These are phyloP conservation scores for Morus bassanus DNA, from an alignment of 2,797 vertebrate species.

Conservation along the genomic window DNA sequence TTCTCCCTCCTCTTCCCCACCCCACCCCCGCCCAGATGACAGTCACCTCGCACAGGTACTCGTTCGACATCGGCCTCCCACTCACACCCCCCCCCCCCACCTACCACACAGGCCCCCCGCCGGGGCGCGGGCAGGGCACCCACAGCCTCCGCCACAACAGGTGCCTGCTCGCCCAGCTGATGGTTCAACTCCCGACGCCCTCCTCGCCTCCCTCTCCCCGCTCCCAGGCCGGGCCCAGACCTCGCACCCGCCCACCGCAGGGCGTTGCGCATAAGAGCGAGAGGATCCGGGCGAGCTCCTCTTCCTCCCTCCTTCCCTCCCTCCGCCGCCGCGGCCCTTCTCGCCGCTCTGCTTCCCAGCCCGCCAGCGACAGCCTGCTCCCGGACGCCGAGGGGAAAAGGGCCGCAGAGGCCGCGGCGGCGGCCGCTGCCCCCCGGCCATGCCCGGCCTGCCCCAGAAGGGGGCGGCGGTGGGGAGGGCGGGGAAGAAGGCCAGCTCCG, in stretches of 20 bases:
- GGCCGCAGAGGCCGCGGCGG: not conserved
- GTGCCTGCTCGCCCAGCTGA: slow-evolving; percentile 45
- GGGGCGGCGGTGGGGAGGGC: not conserved
- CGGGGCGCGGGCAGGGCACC: not conserved
- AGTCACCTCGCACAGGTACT: slow-evolving; percentile 28
- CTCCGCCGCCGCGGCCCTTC: not conserved
- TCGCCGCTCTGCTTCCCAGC: not conserved
- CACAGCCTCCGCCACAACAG: slow-evolving; percentile 46
- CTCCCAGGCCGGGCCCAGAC: slow-evolving; percentile 21
- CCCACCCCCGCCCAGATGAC: not conserved
- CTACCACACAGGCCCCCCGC: not conserved
- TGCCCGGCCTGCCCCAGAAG: not conserved
- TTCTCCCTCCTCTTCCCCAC: not conserved
- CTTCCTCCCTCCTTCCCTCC: not conserved
- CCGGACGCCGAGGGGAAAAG: not conserved
- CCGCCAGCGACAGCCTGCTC: not conserved
- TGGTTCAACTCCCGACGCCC: slow-evolving; percentile 49
- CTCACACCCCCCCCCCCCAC: not conserved
- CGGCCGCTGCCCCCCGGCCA: not conserved
- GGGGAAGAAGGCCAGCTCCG: not conserved
- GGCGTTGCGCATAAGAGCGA: slow-evolving; percentile 59
- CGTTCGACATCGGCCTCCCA: not conserved
- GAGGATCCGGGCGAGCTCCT: not conserved
- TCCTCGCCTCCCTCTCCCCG: slow-evolving; percentile 31
- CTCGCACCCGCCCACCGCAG: slow-evolving; percentile 61